Percentiles rank a stretch among this genome's conserved stretches.
Conservation (phyloP, 1,140 invertebrate genomes). For the Mylabris phalerata region DNA sequence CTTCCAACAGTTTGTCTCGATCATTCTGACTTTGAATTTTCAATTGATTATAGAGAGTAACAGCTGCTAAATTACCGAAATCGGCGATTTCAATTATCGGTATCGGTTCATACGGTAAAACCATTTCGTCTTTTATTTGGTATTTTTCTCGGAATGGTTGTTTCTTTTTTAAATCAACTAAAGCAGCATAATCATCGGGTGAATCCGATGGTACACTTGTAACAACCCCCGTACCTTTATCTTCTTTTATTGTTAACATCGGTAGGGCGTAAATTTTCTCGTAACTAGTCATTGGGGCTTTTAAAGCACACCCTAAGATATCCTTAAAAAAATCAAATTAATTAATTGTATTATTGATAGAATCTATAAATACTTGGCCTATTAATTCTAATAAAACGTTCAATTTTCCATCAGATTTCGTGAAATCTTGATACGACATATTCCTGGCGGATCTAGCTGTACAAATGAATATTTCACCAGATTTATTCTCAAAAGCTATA, state of each 20-base stretch:
- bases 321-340: slow-evolving; percentile 44
- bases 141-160: slow-evolving; percentile 89
- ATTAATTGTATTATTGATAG: neutral
- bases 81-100: slow-evolving; percentile 91
- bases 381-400: slow-evolving; percentile 61
- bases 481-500: slow-evolving; percentile 68
- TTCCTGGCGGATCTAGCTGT: slow-evolving; percentile 85
- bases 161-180: slow-evolving; percentile 95
- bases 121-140: slow-evolving; percentile 88
- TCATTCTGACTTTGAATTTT: slow-evolving; percentile 99
- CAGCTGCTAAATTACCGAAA: slow-evolving; percentile 79
- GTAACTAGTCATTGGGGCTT: slow-evolving; percentile 77
- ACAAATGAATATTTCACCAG: slow-evolving; percentile 78
- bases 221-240: slow-evolving; percentile 96
- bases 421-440: slow-evolving; percentile 94
- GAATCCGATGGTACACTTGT: slow-evolving; percentile 98
- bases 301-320: slow-evolving; percentile 71
- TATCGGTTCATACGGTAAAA: slow-evolving; percentile 62
- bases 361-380: slow-evolving; percentile 53
- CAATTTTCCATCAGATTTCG: slow-evolving; percentile 71
- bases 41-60: slow-evolving; percentile 76
- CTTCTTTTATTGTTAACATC: slow-evolving; percentile 97
- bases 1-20: slow-evolving; percentile 84
- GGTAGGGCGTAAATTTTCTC: slow-evolving; percentile 88
- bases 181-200: slow-evolving; percentile 95